Base-by-base conservation (phyloP, 2,888 invertebrate genomes). In the Drosophila ezoana region DNA sequence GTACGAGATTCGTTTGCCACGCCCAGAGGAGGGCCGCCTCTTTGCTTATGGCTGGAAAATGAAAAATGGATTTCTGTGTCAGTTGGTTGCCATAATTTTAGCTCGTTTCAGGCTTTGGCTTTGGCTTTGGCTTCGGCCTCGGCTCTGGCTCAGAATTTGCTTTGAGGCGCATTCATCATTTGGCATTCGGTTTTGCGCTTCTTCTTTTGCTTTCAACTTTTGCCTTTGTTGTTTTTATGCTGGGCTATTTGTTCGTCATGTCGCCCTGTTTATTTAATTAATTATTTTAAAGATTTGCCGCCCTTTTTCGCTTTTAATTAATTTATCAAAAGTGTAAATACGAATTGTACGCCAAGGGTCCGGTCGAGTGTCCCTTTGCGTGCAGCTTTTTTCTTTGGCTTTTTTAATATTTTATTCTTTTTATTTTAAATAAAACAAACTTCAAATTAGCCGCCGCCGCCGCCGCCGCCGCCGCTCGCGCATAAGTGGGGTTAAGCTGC, bases 51-150 rank as follows among this genome's bases (percentile, higher is more conserved):
- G 76, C 61, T 79, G 85, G 8, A 71, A 87, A 88, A 87, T 85
- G 88, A 86, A 88, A 88, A 85, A 85, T 85, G 86, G 85, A 85
- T 88, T 85, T 85, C 86, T 85, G 83, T 85, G 85, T 88, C 88
- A 85, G 85, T 85, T 85, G 83, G 83, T 88, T 87, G 82, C 83
- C 86, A 88, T 86, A 85, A 85, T 85, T 85, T 85, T 43, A 74
- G 76, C 70, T 70, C 79, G 70, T 62, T 79, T 81, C 76, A 57
- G 59, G 57, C 63, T 62, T 70, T 58, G 52, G 59, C 72, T 74
- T 73, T 54, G 35, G n/a, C 54, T 37, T 40, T 43, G 72, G 60
- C 58, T 57, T 59, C 41, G 49, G 48, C 65, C 70, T 64, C 45
- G 20, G 6, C 53, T 53, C 40, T 56, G 60, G 35, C 44, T 57